A percentile compares a stretch with the other conserved stretches of the same genome.
Conservation (phyloP, 2,797 vertebrate genomes). For the Halcyon smyrnensis region DNA sequence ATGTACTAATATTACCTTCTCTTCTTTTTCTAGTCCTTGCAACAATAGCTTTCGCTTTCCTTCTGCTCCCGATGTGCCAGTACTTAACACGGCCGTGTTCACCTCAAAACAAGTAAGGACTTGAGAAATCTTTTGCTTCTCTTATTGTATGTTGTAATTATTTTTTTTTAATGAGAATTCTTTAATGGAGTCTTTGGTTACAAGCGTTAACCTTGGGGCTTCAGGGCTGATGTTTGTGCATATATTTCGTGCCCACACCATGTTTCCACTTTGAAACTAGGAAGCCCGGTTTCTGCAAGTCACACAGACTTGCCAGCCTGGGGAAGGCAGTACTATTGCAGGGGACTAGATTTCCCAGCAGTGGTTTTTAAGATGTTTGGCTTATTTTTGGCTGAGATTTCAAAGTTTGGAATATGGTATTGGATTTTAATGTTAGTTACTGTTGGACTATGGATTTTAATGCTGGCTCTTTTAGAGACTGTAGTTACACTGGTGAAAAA, state of each 20-base stretch:
- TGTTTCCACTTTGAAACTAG: not conserved
- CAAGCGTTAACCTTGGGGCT: not conserved
- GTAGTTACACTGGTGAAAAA: not conserved
- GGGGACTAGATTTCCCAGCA: not conserved
- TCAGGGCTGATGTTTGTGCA: not conserved
- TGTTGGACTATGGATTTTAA: not conserved
- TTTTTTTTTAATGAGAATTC: not conserved
- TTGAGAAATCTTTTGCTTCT: not conserved
- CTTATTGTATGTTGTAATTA: not conserved
- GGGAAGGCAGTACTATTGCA: not conserved
- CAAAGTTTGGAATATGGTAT: not conserved
- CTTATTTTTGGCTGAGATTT: not conserved
- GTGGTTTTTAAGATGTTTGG: not conserved
- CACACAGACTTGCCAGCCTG: not conserved
- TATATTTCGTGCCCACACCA: not conserved
- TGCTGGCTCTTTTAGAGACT: not conserved
- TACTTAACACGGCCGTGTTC: slow-evolving; percentile 99
- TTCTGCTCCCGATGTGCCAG: slow-evolving; percentile 99
- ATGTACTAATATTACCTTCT: slow-evolving; percentile 54
- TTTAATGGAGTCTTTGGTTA: not conserved
- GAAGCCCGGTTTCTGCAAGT: not conserved
- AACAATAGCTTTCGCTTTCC: slow-evolving; percentile 99
- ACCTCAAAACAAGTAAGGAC: slow-evolving; percentile 97
- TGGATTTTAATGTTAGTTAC: not conserved
- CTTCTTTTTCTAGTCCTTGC: slow-evolving; percentile 89